Base-by-base conservation (phyloP, 2,797 vertebrate species). In the Sebastiscus albofasciatus region DNA sequence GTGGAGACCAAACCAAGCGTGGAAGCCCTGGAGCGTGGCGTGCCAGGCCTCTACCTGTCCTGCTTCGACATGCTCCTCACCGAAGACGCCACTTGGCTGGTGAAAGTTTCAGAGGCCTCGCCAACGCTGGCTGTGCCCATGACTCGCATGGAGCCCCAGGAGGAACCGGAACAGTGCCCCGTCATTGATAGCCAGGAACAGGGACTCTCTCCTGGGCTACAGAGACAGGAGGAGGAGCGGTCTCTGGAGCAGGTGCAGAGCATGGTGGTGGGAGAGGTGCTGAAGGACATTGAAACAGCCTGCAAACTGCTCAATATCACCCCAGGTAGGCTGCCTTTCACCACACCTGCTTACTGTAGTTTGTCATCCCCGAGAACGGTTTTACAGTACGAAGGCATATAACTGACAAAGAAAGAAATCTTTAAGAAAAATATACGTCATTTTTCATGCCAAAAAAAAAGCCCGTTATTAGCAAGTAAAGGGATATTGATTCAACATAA, bases 281-380 rank as follows among this genome's bases (percentile, higher is more conserved):
- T 99, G 75, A 99, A 99, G 95, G 99, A 99, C 94, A 98, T 99
- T 9, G 98, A 99, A 93, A 99, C 97, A 0, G 98, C 98, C 80
- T 99, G 98, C 93, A 99, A 99, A 89, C 96, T 99, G 75, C 97
- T 99, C 81, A 99, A 99, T 88, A 99, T 99, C 90, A 94, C 97
- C 0, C 95, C 98, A 92, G 98, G 98, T 99, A 93, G 84, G 96
- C 29, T 8, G 6, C 20, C 56, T 4, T 55, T 36, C 56, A 26
- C 27, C 54, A 69, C 80, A 82, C 69, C 80, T 83, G 71, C 39
- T 22, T 49, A 3, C 54, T 55, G 27, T 29, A 49, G 26, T 56
- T 34, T 24, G 10, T 81, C 67, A 75, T 69, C 62, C 12, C 39
- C 18, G 20, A 24, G 12, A 54, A 12, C n/a, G 49, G n/a, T 60